Base-by-base conservation (phyloP, 2,888 invertebrate species). In the Rhodophaea formosa region DNA sequence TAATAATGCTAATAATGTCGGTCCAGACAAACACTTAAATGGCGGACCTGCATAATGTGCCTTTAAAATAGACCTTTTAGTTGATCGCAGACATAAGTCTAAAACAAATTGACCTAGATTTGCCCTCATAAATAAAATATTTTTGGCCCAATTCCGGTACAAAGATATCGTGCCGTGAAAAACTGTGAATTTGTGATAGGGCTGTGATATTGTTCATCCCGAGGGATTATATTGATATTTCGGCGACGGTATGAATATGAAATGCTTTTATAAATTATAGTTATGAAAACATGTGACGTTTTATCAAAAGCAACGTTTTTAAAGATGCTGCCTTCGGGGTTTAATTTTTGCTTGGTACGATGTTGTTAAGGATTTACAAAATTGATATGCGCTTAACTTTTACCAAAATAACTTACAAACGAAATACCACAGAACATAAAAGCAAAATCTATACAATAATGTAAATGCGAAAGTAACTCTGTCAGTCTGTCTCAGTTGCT, bases 61-160 rank as follows among this genome's bases (percentile, higher is more conserved):
- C n/a, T 46, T 12, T 59, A 62, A 72, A 72, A 72, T 67, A 75
- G 64, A 70, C 61, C 74, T 45, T 70, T 60, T 61, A 58, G 62
- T 54, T 64, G 62, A 64, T 56, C 61, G 35, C 52, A 56, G 59
- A 59, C 60, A 65, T 59, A 67, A 68, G 69, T 71, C 71, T 70
- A 66, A 68, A 76, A 69, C 72, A 72, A 72, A 70, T 70, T 71
- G 74, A 77, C 75, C 77, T 70, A 75, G 68, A 75, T 72, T 66
- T 65, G 62, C 61, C 66, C 67, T 66, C 64, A 71, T 77, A 77
- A 77, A 78, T 74, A 75, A 72, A 63, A 70, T 62, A 68, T 67
- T 68, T 69, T 69, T 69, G 59, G 52, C 59, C 66, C 58, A 64
- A 66, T 68, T 72, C 66, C 57, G 62, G 59, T 61, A 64, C 61